Evolutionary conservation across 1,140 invertebrate genomes (phyloP), one percentile per base, ranked within the genome.

Genomic region (Sitodiplosis mosellana): DNA sequence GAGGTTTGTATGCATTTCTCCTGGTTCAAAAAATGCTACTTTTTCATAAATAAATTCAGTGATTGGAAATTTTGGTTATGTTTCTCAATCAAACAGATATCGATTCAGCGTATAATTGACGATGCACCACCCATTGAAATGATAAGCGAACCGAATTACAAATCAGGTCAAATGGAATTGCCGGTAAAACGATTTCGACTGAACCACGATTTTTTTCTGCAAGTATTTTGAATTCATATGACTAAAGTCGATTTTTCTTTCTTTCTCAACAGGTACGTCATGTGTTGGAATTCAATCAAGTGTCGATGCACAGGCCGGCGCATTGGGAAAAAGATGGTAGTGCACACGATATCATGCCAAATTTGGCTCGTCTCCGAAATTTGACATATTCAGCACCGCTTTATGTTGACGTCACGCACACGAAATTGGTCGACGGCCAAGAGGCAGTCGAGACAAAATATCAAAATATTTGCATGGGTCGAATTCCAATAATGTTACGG

Each of bases 311-410:
- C 0, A 98, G 97, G 66, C 94, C 94, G 6, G 98, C 94, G 8
- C 95, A 98, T 75, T 98, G 94, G 94, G 94, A 98, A 67, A 98
- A 97, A 71, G 94, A 98, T 74, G 94, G 94, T 63, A 89, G 91
- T 1, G 91, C 92, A 22, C 90, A 86, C 51, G 89, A 91, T 49
- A 95, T 99, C 90, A 97, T 98, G 93, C 94, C 94, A 11, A 99
- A 99, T 66, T 93, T 97, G 71, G 94, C 92, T 14, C 73, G 92
- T 49, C 64, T 87, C 45, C 70, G 85, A 47, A 88, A 89, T 67
- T 67, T 87, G 8, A 93, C 88, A 1, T 98, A 98, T 65, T 96
- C 93, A 6, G 93, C 95, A 11, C 95, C 95, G 0, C 67, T 99
- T 0, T 99, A 98, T 69, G 95, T 99, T 1, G 95, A 99, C 62